phyloP scores from a whole-genome alignment of 1,140 invertebrate genomes.

The Zaprionus vittiger region DNA sequence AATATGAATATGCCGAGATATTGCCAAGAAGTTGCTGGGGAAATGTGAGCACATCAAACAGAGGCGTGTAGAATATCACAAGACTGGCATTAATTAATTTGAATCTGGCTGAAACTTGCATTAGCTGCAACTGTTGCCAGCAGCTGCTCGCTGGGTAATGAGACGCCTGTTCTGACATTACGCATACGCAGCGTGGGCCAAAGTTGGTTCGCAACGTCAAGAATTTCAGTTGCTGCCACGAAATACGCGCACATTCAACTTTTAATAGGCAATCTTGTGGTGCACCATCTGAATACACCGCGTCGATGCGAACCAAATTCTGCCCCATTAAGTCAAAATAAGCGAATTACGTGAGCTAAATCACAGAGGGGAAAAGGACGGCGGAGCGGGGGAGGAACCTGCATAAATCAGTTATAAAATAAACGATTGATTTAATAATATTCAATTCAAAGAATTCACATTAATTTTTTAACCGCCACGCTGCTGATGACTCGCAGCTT shows the following conservation, averaged over 20 bases:
- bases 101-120: slow-evolving; percentile 9
- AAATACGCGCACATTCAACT: slow-evolving; percentile 29
- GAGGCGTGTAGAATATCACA: slow-evolving; percentile 7
- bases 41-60: neutral
- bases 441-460: slow-evolving; percentile 59
- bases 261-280: slow-evolving; percentile 43
- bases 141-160: slow-evolving; percentile 9
- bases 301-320: slow-evolving; percentile 44
- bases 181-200: slow-evolving; percentile 27
- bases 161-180: slow-evolving; percentile 34
- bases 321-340: slow-evolving; percentile 48
- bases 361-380: neutral
- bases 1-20: neutral
- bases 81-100: slow-evolving; percentile 28
- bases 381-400: neutral
- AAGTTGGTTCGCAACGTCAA: slow-evolving; percentile 13
- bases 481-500: slow-evolving; percentile 32
- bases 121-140: slow-evolving; percentile 23
- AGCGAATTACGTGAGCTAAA: slow-evolving; percentile 50
- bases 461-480: slow-evolving; percentile 48
- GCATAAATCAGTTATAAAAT: slow-evolving; percentile 58
- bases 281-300: neutral
- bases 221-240: slow-evolving; percentile 34
- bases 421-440: slow-evolving; percentile 67
- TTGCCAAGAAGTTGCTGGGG: neutral